phyloP scores from a whole-genome alignment of 2,888 invertebrate genomes.

The Maniola hyperantus region DNA sequence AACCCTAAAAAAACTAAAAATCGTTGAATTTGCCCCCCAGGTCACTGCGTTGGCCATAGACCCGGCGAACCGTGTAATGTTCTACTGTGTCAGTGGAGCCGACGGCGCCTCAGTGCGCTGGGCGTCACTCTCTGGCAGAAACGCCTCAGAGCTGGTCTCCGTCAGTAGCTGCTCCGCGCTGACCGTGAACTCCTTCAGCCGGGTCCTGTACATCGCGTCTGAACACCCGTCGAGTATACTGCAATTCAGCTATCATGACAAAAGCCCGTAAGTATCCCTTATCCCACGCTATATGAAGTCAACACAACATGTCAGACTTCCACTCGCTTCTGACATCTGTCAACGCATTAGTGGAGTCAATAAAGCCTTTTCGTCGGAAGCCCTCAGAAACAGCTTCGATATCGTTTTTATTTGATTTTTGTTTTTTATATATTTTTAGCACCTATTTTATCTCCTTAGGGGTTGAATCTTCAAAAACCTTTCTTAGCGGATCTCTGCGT shows the following conservation, averaged over 20 bases:
- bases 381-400: too few relatives aligned
- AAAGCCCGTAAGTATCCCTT: constrained; percentile 56
- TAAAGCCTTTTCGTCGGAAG: too few relatives aligned
- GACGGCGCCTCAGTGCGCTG: constrained; percentile 78
- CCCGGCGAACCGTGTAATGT: constrained; percentile 81
- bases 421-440: too few relatives aligned
- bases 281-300: too few relatives aligned
- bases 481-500: too few relatives aligned
- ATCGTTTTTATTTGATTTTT: too few relatives aligned
- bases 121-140: constrained; percentile 79
- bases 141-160: constrained; percentile 61
- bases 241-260: constrained; percentile 65
- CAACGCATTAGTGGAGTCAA: too few relatives aligned
- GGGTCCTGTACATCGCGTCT: constrained; percentile 90
- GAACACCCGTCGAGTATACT: constrained; percentile 69
- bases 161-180: constrained; percentile 67
- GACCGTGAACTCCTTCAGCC: constrained; percentile 76
- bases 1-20: too few relatives aligned
- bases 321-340: too few relatives aligned
- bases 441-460: too few relatives aligned
- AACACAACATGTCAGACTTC: too few relatives aligned
- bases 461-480: too few relatives aligned
- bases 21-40: not conserved
- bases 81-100: constrained; percentile 79
- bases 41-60: constrained; percentile 72